Conservation (phyloP, 2,797 vertebrate species). For the Channallabes apus region DNA sequence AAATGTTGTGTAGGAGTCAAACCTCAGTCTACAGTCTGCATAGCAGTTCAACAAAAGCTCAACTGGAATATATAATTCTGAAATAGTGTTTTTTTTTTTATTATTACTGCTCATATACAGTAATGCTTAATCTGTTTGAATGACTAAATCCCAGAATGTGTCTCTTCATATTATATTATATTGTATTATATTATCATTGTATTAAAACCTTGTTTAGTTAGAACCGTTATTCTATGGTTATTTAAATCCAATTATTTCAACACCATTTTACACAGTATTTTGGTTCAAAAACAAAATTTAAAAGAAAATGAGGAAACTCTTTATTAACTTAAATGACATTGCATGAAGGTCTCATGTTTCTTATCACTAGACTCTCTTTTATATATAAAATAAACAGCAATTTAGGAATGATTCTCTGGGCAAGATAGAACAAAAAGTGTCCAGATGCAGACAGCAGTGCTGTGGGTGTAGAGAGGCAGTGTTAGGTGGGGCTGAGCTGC, state of each 20-base stretch:
- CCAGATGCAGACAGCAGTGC: constrained; percentile 23
- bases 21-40: constrained; percentile 18
- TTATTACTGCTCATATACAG: not conserved
- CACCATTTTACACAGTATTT: not conserved
- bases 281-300: not conserved
- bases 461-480: constrained; percentile 41
- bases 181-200: not conserved
- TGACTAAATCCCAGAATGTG: not conserved
- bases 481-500: constrained; percentile 55
- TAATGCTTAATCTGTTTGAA: not conserved
- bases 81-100: not conserved
- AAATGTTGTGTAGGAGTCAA: constrained; percentile 18
- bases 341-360: not conserved
- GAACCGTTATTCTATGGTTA: not conserved
- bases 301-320: not conserved
- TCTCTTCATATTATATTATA: not conserved
- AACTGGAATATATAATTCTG: not conserved
- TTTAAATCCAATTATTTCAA: not conserved
- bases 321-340: not conserved
- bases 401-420: constrained; percentile 27
- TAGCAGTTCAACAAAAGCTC: not conserved
- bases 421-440: not conserved
- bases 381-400: constrained; percentile 1
- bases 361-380: not conserved
- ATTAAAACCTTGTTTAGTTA: not conserved